Base-by-base conservation (phyloP, 2,797 vertebrate species). In the Ctenosaura bakeri region DNA sequence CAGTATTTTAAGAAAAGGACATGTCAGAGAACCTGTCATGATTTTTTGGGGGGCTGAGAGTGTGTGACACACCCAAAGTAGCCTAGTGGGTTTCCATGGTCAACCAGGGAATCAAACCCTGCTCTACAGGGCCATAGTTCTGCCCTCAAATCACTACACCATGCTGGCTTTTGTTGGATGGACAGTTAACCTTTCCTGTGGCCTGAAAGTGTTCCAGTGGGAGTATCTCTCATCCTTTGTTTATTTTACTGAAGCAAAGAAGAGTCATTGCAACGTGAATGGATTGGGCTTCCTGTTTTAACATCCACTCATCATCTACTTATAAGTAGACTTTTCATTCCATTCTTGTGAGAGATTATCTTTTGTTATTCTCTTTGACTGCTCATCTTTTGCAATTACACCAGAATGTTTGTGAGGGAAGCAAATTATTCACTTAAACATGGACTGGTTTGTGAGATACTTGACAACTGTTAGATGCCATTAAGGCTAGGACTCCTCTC, bases 291-390 rank as follows among this genome's bases (percentile, higher is more conserved):
- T 73, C 26, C 90, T 54, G 24, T 79, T 93, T 91, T 86, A 92
- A 83, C 73, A 88, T 20, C 18, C 83, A 5, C 90, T 85, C 82
- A 88, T 91, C 85, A 35, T 93, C 91, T 93, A 85, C 86, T 92
- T 89, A 88, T 42, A 95, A 81, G 42, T 29, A 69, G 71, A n/a
- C 90, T 88, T 64, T 5, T 78, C 66, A 50, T 56, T 35, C 18
- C 26, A 32, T 22, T 66, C n/a, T 32, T 2, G 4, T 6, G n/a
- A 77, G 73, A 50, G n/a, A 7, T 66, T 85, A 69, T n/a, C 50
- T 90, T 62, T 66, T 46, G 71, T 64, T 85, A 92, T 81, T 81
- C 77, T 59, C n/a, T 94, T 35, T 42, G 85, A 83, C 92, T 73
- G 26, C 0, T 85, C 85, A 83, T 77, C 83, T 91, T 66, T 83